Percentiles rank a stretch among this genome's conserved stretches.
Conservation (phyloP, 2,797 vertebrate genomes). For the Myotis myotis region DNA sequence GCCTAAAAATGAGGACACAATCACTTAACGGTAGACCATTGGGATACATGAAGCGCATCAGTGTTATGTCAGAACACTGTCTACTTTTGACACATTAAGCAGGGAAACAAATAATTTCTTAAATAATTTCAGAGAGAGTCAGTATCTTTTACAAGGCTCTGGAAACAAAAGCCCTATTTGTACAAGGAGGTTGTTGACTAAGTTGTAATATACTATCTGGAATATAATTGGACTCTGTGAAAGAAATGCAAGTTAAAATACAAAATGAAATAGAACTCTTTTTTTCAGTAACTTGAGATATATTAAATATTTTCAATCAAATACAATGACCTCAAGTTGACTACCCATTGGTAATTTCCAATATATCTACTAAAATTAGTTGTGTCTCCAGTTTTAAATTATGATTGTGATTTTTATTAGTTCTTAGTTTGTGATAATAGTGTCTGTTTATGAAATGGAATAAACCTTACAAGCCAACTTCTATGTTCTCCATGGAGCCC, state of each 20-base stretch:
- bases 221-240: conserved; percentile 7
- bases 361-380: not conserved
- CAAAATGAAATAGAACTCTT: conserved; percentile 27
- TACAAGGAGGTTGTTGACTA: conserved; percentile 35
- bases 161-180: conserved; percentile 55
- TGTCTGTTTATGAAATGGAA: not conserved
- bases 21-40: not conserved
- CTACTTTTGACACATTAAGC: conserved; percentile 52
- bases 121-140: conserved; percentile 60
- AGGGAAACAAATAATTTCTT: not conserved
- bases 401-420: not conserved
- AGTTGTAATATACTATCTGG: not conserved
- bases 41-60: conserved; percentile 41
- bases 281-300: conserved; percentile 8
- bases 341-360: not conserved
- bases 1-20: not conserved
- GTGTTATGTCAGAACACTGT: not conserved
- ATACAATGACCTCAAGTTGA: conserved; percentile 1
- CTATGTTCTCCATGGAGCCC: not conserved
- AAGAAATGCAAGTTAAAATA: conserved; percentile 35
- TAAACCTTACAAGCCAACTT: not conserved
- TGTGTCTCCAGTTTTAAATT: not conserved
- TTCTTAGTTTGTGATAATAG: not conserved
- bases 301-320: conserved; percentile 41
- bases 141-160: conserved; percentile 16